Evolutionary conservation across 2,113 vertebrate species (phyloP), one percentile per base, ranked within the genome.

Genomic region (Lampris incognitus): DNA sequence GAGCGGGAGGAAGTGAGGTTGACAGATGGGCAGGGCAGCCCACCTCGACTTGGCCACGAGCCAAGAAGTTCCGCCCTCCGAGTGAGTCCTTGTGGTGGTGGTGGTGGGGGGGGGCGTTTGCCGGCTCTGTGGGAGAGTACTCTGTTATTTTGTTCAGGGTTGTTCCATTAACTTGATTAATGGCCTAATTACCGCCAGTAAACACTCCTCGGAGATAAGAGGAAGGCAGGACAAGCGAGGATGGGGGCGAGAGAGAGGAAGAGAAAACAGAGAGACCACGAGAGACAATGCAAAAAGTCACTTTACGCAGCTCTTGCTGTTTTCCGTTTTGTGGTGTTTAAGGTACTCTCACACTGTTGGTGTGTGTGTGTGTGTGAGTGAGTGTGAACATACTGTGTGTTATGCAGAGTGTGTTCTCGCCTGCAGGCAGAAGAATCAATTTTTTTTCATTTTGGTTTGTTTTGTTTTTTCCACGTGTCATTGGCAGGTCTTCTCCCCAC

Each of bases 111-210:
- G 83, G 66, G 59, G 44, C 39, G 69, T 6, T 57, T 58, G 62
- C 3, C 9, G 10, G 54, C 66, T 72, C 74, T 54, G 66, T 70
- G 74, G 77, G 76, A 76, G 66, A 71, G 68, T 66, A 79, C 80
- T 81, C 86, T 83, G 86, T 92, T 56, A 74, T 83, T 84, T 67
- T 71, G 60, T 80, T 88, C 76, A 58, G 79, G 80, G 83, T 87
- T 80, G 63, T 87, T 83, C 86, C 85, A 88, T 93, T 92, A 90
- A 85, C 68, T 75, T 92, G 92, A 94, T 93, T 79, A 91, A 93
- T 92, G 87, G 63, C 38, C 71, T 85, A 88, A 92, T 93, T 91
- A 92, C 68, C 2, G 46, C 42, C 74, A 52, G 86, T 90, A 90
- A 91, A 93, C 87, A 90, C 80, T 50, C 66, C 79, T 80, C 11